Conservation (phyloP, 1,140 invertebrate genomes). For the Caenorhabditis tropicalis region DNA sequence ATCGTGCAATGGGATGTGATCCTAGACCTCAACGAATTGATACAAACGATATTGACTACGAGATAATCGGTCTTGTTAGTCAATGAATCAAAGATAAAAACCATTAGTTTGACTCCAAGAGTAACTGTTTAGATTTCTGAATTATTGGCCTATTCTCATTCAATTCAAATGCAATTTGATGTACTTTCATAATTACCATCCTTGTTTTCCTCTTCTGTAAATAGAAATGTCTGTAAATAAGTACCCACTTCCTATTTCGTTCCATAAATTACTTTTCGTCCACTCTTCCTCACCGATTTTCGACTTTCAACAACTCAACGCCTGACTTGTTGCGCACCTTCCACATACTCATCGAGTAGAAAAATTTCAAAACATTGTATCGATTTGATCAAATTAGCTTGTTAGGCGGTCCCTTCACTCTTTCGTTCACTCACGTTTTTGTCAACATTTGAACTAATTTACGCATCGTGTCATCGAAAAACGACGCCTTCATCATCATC, state of each 20-base stretch:
- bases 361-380: constrained; percentile 27
- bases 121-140: neutral
- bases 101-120: too few relatives aligned
- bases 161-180: too few relatives aligned
- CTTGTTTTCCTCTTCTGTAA: neutral
- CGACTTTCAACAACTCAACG: neutral
- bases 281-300: neutral
- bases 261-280: neutral
- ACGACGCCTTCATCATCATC: neutral
- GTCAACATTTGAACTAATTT: constrained; percentile 39
- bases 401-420: neutral
- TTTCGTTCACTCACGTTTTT: neutral
- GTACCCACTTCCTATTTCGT: neutral
- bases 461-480: neutral
- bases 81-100: neutral
- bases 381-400: constrained; percentile 39
- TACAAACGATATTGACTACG: neutral
- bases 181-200: neutral
- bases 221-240: constrained; percentile 7
- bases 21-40: neutral
- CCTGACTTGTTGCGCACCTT: too few relatives aligned
- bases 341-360: too few relatives aligned
- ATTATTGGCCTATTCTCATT: neutral
- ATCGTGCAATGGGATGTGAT: neutral
- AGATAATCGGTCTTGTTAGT: neutral